Evolutionary conservation across 92 coral and sea anemone species (phyloP), one percentile per base, ranked within the genome.

Genomic region (Epizoanthus fatuus): DNA sequence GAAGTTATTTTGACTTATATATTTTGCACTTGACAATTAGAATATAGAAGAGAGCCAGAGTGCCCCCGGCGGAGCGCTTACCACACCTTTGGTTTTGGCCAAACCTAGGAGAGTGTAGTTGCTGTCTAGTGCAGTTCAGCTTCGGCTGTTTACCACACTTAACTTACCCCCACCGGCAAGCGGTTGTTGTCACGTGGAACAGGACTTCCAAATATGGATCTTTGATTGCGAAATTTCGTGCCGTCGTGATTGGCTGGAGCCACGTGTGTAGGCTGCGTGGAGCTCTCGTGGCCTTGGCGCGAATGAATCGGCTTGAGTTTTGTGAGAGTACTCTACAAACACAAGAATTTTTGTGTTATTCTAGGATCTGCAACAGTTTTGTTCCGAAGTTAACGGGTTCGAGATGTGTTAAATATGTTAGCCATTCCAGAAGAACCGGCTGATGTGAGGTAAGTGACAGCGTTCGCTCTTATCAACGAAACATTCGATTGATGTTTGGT

Each of bases 241-340:
- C 79, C 40, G 53, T 73, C 74, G 75, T 92, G 93, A 90, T 90
- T 88, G 95, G 93, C 76, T 85, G 68, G 86, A 82, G 99, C 96
- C 99, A 97, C 99, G 99, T 97, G 99, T 95, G 99, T 89, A 69
- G 80, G 84, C 87, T 77, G 82, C 82, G 82, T 77, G 82, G 42
- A 77, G 29, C 42, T 58, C 69, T 76, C 56, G 81, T 76, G 67
- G 55, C 38, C 56, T 44, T 39, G 59, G 77, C 68, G 37, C 68
- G 69, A 55, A 20, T 75, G 70, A 81, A 81, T 67, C 19, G 63
- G 39, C 83, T 32, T 8, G 65, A 13, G 12, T 42, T 40, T 39
- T 59, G 56, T 57, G 69, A 38, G 68, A 74, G 69, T 9, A 45
- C 40, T 47, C 5, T 32, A 54, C 11, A 7, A 75, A 42, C 25